Evolutionary conservation across 2,797 vertebrate genomes (phyloP).

Genomic region (Enteromius mattozi): DNA sequence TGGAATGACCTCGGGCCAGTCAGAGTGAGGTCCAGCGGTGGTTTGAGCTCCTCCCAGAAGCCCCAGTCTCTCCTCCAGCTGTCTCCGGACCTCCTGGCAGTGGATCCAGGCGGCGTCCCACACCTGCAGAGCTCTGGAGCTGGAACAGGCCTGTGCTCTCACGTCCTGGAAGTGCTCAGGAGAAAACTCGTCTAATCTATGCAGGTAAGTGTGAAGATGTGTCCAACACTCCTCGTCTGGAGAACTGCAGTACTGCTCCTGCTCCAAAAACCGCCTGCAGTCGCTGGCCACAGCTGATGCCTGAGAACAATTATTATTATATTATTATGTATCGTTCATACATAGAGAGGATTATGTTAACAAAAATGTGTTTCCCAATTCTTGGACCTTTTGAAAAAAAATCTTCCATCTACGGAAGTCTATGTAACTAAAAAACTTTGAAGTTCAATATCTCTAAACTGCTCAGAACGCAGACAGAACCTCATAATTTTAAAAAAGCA

Average conservation of each 20-base stretch:
- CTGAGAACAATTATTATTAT: conserved; percentile 67
- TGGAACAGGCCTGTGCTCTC: conserved; percentile 78
- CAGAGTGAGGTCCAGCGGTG: conserved; percentile 58
- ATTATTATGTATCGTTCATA: not conserved
- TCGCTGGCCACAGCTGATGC: conserved; percentile 79
- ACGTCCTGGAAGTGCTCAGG: conserved; percentile 83
- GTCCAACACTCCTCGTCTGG: conserved; percentile 48
- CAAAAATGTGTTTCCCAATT: not conserved
- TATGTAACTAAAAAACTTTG: too few relatives aligned
- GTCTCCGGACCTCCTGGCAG: conserved; percentile 80
- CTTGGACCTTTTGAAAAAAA: too few relatives aligned
- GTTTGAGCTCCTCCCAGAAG: conserved; percentile 67
- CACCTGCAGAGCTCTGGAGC: conserved; percentile 76
- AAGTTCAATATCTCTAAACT: too few relatives aligned
- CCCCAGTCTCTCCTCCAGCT: conserved; percentile 81
- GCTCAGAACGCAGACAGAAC: too few relatives aligned
- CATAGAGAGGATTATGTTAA: not conserved
- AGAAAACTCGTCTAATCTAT: conserved; percentile 80
- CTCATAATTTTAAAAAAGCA: too few relatives aligned
- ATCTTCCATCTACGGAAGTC: too few relatives aligned
- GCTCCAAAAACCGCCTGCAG: conserved; percentile 77
- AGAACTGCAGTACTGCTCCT: conserved; percentile 59
- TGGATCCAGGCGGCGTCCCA: conserved; percentile 83
- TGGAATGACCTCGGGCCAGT: conserved; percentile 63
- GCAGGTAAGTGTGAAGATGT: conserved; percentile 80